Evolutionary conservation across 2,888 invertebrate species (phyloP), one percentile per base, ranked within the genome.

Genomic region (Zootermopsis nevadensis): DNA sequence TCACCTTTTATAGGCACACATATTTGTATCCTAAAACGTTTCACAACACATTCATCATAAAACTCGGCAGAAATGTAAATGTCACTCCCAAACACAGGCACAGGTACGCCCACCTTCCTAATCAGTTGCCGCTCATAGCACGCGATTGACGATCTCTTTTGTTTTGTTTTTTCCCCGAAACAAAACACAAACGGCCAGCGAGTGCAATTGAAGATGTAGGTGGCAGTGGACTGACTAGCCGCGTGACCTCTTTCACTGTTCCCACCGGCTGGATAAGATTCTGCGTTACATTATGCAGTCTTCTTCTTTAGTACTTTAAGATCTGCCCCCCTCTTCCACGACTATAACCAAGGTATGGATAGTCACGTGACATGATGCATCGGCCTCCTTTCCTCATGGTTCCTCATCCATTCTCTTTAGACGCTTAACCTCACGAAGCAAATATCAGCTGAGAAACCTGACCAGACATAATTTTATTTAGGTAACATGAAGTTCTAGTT

Each of bases 291-390:
- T 66, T 69, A 15, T 31, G 69, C 33, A 2, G 12, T 6, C 69
- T n/a, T 69, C 69, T 69, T 69, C 69, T 31, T 69, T 33, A 31
- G 31, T 69, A 69, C 69, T 69, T 3, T 6, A 27, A 69, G 31
- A 69, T 31, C 2, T 69, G 12, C 12, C 33, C 60, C 33, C 69
- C 69, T 66, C 33, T 19, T 31, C 33, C 69, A 3, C 30, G 22
- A 22, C 1, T 66, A 66, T n/a, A 30, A 27, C 7, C 4, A 60
- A n/a, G n/a, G n/a, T n/a, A n/a, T n/a, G n/a, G n/a, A n/a, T n/a
- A 4, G 69, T 69, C 69, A 69, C 69, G 69, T 69, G 69, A 69
- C 69, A 3, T n/a, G 60, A 60, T 60, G n/a, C 60, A 60, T 31
- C 69, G 69, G 27, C 69, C 69, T 69, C 69, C 69, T 69, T 69